Base-by-base conservation (phyloP, 1,140 invertebrate genomes). In the Ylistrum balloti region DNA sequence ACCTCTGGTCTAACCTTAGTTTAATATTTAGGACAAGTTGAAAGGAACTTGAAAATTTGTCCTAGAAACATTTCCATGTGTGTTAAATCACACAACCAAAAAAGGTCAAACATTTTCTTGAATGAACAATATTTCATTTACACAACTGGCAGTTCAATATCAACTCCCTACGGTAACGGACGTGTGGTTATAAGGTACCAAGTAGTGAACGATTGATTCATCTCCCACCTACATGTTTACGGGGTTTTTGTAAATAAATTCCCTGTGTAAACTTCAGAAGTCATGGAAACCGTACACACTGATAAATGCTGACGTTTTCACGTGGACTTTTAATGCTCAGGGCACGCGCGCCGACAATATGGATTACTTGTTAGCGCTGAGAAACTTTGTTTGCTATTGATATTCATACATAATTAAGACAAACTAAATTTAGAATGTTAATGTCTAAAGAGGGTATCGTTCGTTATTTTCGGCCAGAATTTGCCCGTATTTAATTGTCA, bases 391-490 rank as follows among this genome's bases (percentile, higher is more conserved):
- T 74, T 74, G n/a, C n/a, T 74, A 74, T 17, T 74, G 28, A 74
- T 74, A 74, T 74, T 17, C 22, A 74, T n/a, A 28, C n/a, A n/a
- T 74, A 28, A 74, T 74, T 17, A 5, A 74, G 56, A 28, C 22
- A 74, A 74, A n/a, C 56, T 74, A 74, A 74, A 74, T 28, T 74
- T 74, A 74, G 56, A 74, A 74, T 74, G 5, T 28, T 11, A n/a
- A 74, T 74, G 5, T 74, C 56, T 9, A 74, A 74, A 74, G 22
- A 74, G 56, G 28, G 28, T 74, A 74, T 5, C 56, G 1, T 28
- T 28, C 22, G 56, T 74, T 74, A 74, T 74, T 74, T 74, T 74
- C 56, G 56, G 17, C 56, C 56, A 74, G 56, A 74, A 74, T 17
- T 28, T 74, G 56, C 56, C 22, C 9, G 9, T 74, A 28, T 74